Evolutionary conservation across 2,888 invertebrate genomes (phyloP).

Genomic region (Phyllotreta cruciferae): DNA sequence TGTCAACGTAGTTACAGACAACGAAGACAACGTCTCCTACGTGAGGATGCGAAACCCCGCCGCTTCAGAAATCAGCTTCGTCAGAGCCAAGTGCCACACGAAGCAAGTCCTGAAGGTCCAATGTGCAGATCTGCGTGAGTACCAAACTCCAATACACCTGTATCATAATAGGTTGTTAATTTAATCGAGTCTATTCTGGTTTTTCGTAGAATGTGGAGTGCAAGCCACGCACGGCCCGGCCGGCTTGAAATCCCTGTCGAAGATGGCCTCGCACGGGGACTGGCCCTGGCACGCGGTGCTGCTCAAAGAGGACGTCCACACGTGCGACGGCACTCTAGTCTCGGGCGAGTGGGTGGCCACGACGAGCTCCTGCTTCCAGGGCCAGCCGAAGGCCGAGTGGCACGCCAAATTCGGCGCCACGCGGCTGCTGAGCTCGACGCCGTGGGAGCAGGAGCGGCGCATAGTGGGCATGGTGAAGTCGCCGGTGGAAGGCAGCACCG

Average conservation of each 20-base stretch:
- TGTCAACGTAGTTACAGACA: slow-evolving; percentile 71
- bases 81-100: slow-evolving; percentile 76
- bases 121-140: slow-evolving; percentile 77
- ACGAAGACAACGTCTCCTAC: slow-evolving; percentile 69
- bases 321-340: slow-evolving; percentile 86
- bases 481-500: slow-evolving; percentile 87
- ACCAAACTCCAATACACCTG: not conserved
- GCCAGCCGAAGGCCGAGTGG: slow-evolving; percentile 90
- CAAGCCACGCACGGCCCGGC: slow-evolving; percentile 53
- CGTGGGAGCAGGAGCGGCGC: slow-evolving; percentile 86
- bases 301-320: slow-evolving; percentile 82
- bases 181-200: not conserved
- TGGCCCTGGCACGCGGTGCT: slow-evolving; percentile 94
- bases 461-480: slow-evolving; percentile 86
- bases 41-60: slow-evolving; percentile 84
- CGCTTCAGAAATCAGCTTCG: slow-evolving; percentile 81
- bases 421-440: slow-evolving; percentile 78
- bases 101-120: slow-evolving; percentile 80
- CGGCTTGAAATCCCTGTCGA: slow-evolving; percentile 62
- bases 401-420: slow-evolving; percentile 79
- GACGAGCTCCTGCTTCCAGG: slow-evolving; percentile 84
- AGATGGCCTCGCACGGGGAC: slow-evolving; percentile 81
- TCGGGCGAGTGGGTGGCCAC: slow-evolving; percentile 85
- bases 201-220: slow-evolving; percentile 55
- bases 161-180: too few species aligned